phyloP scores from a whole-genome alignment of 2,888 invertebrate species.

The Pachymerium ferrugineum region DNA sequence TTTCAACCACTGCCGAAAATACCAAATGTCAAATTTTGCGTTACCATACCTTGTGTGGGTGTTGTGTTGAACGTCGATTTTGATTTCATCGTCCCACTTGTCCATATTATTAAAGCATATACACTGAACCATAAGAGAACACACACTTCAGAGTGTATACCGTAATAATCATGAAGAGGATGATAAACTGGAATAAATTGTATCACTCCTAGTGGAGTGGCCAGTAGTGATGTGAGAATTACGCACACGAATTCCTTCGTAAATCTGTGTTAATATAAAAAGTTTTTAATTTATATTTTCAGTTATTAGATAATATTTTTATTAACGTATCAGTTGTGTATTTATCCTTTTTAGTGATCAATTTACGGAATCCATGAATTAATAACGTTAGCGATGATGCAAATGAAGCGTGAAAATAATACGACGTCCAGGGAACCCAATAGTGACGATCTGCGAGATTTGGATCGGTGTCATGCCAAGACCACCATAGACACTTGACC shows the following conservation, averaged over 20 bases:
- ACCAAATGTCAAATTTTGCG: background rate
- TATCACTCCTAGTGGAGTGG: conserved; percentile 67
- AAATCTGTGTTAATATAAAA: background rate
- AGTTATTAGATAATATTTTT: background rate
- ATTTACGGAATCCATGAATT: conserved; percentile 57
- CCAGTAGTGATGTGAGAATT: conserved; percentile 58
- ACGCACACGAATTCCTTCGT: conserved; percentile 47
- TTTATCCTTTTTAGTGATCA: conserved; percentile 49
- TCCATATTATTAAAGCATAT: conserved; percentile 57
- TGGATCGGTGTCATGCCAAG: conserved; percentile 64
- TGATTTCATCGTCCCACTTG: conserved; percentile 59
- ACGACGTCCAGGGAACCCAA: conserved; percentile 78
- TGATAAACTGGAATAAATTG: conserved; percentile 70
- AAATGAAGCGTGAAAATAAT: conserved; percentile 73
- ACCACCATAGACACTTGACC: conserved; percentile 73
- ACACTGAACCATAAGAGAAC: conserved; percentile 60
- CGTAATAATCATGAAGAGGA: conserved; percentile 63
- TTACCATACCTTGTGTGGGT: background rate
- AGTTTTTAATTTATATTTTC: background rate
- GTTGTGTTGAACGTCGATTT: conserved; percentile 29
- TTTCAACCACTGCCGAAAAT: background rate
- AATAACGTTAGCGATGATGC: conserved; percentile 65
- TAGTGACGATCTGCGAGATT: conserved; percentile 64
- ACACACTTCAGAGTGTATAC: conserved; percentile 67
- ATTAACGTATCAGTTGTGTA: background rate